phyloP scores from a whole-genome alignment of 1,140 invertebrate genomes.

The Agrilus planipennis region DNA sequence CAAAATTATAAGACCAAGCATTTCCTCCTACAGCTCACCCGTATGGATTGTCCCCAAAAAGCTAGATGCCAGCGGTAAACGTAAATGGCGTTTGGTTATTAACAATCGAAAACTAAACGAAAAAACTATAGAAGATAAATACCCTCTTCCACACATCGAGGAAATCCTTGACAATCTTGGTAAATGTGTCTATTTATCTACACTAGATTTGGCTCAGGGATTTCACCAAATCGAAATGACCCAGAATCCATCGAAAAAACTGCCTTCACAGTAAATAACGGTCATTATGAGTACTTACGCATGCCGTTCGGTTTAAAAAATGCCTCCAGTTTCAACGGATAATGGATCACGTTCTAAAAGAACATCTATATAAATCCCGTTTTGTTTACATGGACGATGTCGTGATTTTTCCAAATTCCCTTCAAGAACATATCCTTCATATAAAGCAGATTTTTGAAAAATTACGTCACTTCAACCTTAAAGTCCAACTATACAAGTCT shows the following conservation, averaged over 20 bases:
- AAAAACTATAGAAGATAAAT: slow-evolving; percentile 34
- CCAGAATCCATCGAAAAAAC: slow-evolving; percentile 31
- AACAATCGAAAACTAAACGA: slow-evolving; percentile 32
- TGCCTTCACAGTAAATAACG: slow-evolving; percentile 29
- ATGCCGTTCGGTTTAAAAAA: slow-evolving; percentile 34
- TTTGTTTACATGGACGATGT: slow-evolving; percentile 25
- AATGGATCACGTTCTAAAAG: slow-evolving; percentile 25
- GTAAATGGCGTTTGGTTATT: too few relatives aligned
- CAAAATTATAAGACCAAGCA: too few relatives aligned
- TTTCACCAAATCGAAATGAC: slow-evolving; percentile 36
- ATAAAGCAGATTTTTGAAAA: slow-evolving; percentile 2
- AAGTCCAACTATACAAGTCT: slow-evolving; percentile 15
- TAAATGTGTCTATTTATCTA: slow-evolving; percentile 33
- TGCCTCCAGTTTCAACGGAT: slow-evolving; percentile 30
- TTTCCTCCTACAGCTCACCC: too few relatives aligned
- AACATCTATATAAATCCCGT: slow-evolving; percentile 14
- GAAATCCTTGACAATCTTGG: slow-evolving; percentile 34
- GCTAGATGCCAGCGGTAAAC: too few relatives aligned
- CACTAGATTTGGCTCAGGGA: slow-evolving; percentile 35
- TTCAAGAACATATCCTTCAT: slow-evolving; percentile 6
- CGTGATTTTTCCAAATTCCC: slow-evolving; percentile 13
- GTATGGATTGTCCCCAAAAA: too few relatives aligned
- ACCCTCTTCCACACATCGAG: slow-evolving; percentile 35
- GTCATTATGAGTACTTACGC: slow-evolving; percentile 26
- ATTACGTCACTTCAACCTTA: slow-evolving; percentile 1